Conservation (phyloP, 2,888 invertebrate species). For the Thymelicus sylvestris region DNA sequence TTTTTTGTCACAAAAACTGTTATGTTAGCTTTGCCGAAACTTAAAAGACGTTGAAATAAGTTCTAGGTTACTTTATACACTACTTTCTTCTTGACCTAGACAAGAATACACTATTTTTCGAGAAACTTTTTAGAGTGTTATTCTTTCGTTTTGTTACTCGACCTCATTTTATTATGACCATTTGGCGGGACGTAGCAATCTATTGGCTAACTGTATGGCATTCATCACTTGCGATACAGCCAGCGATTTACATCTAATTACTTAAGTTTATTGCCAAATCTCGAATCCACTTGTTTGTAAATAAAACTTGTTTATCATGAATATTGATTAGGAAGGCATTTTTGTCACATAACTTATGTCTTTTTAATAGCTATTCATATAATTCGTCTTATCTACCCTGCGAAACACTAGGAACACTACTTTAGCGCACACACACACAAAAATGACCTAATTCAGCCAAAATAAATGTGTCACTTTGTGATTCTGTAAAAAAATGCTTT, state of each 20-base stretch:
- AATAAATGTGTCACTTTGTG: too few species aligned
- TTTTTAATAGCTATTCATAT: too few species aligned
- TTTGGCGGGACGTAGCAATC: conserved; percentile 47
- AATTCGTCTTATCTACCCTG: too few species aligned
- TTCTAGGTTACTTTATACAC: not conserved
- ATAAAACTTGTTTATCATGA: conserved; percentile 15
- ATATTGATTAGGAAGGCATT: not conserved
- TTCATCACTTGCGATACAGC: conserved; percentile 21
- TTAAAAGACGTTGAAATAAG: conserved; percentile 5
- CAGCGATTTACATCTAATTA: conserved; percentile 18
- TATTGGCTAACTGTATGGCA: conserved; percentile 40
- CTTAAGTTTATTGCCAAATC: conserved; percentile 15
- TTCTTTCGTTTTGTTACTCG: conserved; percentile 41
- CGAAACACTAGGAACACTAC: too few species aligned
- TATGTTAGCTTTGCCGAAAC: not conserved
- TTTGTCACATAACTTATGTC: too few species aligned
- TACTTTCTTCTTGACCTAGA: not conserved
- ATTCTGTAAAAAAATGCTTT: too few species aligned
- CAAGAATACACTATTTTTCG: not conserved
- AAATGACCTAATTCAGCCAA: too few species aligned
- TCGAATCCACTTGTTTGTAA: not conserved
- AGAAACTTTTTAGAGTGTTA: not conserved
- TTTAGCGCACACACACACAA: too few species aligned
- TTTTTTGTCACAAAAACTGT: conserved; percentile 64
- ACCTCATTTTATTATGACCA: conserved; percentile 48